Conservation (phyloP, 2,797 vertebrate genomes). For the Diceros bicornis region DNA sequence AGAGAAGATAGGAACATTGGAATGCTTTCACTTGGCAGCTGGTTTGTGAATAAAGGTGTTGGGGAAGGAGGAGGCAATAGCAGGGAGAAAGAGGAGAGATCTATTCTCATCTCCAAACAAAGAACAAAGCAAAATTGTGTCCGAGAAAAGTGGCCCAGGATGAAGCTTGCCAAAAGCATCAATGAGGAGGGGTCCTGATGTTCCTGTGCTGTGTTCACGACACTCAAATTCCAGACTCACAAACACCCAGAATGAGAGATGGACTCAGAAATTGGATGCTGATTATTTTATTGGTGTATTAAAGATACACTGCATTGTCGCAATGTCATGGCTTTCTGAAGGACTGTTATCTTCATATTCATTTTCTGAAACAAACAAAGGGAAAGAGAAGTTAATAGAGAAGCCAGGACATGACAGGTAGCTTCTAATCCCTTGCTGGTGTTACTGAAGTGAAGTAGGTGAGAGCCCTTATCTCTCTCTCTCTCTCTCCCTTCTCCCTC, state of each 20-base stretch:
- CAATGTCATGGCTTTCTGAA: neutral
- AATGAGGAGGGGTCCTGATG: neutral
- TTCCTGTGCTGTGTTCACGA: too few relatives aligned
- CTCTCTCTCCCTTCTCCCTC: too few relatives aligned
- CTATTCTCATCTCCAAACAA: neutral
- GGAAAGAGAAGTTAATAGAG: neutral
- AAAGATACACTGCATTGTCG: neutral
- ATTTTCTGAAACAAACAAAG: neutral
- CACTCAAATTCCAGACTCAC: neutral
- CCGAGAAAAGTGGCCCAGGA: neutral
- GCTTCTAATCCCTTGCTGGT: neutral
- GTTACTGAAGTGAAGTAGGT: too few relatives aligned
- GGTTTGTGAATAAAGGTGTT: neutral
- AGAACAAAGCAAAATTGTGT: neutral
- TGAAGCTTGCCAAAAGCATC: too few relatives aligned
- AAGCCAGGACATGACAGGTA: too few relatives aligned
- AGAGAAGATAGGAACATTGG: neutral
- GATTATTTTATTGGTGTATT: neutral
- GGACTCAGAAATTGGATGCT: neutral
- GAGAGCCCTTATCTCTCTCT: fast-evolving
- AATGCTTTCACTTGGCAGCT: neutral
- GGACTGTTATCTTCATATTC: neutral
- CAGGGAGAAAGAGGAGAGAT: neutral
- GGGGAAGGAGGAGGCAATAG: neutral
- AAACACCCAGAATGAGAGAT: neutral